Evolutionary conservation across 37 sponge, comb jelly and placozoan genomes (phyloP).

Genomic region (Halichondria panicea): DNA sequence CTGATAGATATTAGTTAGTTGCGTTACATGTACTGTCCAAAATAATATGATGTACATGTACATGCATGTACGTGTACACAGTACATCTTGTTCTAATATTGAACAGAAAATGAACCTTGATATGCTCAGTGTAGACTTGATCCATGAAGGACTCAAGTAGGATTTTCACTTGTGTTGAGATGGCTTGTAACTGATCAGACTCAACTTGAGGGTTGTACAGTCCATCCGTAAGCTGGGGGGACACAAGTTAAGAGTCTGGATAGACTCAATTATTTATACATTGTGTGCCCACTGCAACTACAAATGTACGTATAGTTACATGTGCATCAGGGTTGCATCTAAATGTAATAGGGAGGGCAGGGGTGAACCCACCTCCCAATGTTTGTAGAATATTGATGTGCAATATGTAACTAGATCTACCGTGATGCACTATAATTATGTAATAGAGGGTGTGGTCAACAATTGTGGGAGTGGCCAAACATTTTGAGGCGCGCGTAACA

Average conservation of each 20-base stretch:
- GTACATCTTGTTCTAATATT: background rate
- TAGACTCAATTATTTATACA: background rate
- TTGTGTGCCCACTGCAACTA: background rate
- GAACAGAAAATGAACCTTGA: constrained; percentile 22
- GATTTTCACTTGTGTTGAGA: constrained; percentile 26
- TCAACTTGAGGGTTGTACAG: constrained; percentile 69
- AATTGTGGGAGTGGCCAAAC: no score
- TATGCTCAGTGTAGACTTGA: constrained; percentile 38
- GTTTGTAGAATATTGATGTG: no score
- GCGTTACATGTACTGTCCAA: background rate
- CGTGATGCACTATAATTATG: no score
- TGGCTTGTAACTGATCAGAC: constrained; percentile 58
- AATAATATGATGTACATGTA: background rate
- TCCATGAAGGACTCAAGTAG: constrained; percentile 33
- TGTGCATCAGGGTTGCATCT: no score
- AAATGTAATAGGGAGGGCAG: no score
- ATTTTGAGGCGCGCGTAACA: no score
- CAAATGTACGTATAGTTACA: no score
- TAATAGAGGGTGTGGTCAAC: no score
- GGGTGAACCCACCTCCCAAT: no score
- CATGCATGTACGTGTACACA: background rate
- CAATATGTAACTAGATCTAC: no score
- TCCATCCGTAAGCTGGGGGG: constrained; percentile 43
- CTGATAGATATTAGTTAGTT: constrained; percentile 10
- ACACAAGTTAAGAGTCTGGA: background rate